A percentile compares a stretch with the other conserved stretches of the same genome.
These are phyloP conservation scores for Agapostemon virescens DNA, from an alignment of 2,888 invertebrate genomes.

Conservation along the genomic window DNA sequence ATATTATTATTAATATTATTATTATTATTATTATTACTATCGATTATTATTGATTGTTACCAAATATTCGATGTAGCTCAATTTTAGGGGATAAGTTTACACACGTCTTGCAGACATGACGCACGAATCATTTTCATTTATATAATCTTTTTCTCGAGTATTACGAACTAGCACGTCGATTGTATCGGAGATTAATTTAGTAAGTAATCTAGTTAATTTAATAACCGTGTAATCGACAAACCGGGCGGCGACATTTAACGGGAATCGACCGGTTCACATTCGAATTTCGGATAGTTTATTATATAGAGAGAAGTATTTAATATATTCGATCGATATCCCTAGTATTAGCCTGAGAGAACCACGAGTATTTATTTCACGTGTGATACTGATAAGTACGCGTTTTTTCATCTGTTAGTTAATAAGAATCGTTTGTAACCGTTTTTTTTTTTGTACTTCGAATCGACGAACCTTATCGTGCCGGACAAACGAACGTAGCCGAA, in stretches of 20 bases:
- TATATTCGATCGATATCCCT: conserved; percentile 9
- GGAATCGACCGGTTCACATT: conserved; percentile 4
- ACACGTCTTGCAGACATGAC: background rate
- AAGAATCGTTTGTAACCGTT: background rate
- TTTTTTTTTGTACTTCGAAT: background rate
- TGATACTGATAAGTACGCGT: background rate
- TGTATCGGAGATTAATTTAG: background rate
- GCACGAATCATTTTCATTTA: background rate
- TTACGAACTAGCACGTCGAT: background rate
- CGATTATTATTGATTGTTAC: conserved; percentile 8
- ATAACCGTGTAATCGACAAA: too few relatives aligned
- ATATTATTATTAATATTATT: background rate
- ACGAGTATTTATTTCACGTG: conserved; percentile 14
- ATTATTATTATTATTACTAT: background rate
- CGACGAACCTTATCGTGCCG: too few relatives aligned
- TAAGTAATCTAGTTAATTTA: too few relatives aligned
- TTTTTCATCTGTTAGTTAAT: background rate
- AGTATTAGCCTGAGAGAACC: background rate
- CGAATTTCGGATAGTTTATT: background rate
- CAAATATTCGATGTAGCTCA: conserved; percentile 8
- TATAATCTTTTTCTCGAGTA: background rate
- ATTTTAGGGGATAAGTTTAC: conserved; percentile 3
- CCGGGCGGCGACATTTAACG: background rate
- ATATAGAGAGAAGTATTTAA: background rate
- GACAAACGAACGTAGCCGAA: background rate